Percentiles rank a stretch among this genome's conserved stretches.
Conservation (phyloP, 2,113 vertebrate genomes). For the Bubo blakistoni region DNA sequence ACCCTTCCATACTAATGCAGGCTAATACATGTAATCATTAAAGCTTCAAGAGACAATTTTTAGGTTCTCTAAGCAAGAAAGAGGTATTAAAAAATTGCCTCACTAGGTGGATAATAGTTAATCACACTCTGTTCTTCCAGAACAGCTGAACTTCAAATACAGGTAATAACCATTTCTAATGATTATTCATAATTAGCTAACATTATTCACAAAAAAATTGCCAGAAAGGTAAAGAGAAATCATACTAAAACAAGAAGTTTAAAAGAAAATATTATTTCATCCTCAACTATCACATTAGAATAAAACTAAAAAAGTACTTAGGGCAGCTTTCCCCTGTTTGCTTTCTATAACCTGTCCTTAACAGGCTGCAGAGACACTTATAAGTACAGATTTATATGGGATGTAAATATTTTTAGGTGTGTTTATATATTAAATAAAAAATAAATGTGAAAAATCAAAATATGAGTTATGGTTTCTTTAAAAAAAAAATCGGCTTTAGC, state of each 20-base stretch:
- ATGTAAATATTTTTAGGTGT: neutral
- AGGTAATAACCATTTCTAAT: neutral
- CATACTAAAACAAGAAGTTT: neutral
- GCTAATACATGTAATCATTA: neutral
- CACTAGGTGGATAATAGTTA: neutral
- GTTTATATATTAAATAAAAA: neutral
- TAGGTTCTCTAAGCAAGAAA: neutral
- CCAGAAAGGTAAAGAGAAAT: neutral
- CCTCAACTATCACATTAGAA: neutral
- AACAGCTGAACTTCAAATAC: neutral
- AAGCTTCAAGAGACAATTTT: neutral
- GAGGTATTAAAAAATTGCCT: neutral
- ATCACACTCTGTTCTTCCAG: neutral
- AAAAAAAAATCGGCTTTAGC: neutral
- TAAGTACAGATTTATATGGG: neutral
- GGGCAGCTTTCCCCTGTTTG: neutral
- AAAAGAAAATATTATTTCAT: neutral
- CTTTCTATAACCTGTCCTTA: neutral
- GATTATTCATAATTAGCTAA: neutral
- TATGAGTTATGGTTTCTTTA: neutral
- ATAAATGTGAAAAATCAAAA: neutral
- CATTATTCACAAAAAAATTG: neutral
- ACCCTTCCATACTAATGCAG: neutral
- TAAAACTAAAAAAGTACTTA: neutral
- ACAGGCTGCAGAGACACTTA: neutral